Evolutionary conservation across 2,888 invertebrate genomes (phyloP).

Genomic region (Tenthredo livida): DNA sequence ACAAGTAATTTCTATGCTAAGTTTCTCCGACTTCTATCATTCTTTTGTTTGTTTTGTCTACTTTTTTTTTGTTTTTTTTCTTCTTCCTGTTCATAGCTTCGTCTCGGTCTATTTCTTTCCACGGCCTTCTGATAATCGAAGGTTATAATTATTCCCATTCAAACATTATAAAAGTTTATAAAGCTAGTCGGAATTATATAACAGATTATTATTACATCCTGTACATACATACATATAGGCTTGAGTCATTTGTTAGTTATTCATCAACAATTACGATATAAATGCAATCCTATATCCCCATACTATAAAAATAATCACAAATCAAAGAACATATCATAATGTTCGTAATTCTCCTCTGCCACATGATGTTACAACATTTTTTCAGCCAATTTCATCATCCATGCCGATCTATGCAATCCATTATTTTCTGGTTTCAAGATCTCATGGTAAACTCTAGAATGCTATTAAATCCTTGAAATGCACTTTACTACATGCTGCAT

Average conservation of each 20-base stretch:
- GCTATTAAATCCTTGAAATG: not conserved
- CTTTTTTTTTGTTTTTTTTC: too few relatives aligned
- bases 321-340: not conserved
- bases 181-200: not conserved
- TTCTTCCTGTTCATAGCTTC: too few relatives aligned
- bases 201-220: not conserved
- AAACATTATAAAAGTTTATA: not conserved
- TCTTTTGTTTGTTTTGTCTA: not conserved
- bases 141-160: not conserved
- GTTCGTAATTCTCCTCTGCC: not conserved
- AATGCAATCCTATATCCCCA: not conserved
- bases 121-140: slow-evolving; percentile 16
- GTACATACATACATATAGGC: not conserved
- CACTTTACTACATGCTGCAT: not conserved
- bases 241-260: not conserved
- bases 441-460: not conserved
- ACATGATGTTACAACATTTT: not conserved
- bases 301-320: not conserved
- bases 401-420: not conserved
- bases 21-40: not conserved
- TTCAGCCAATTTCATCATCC: not conserved
- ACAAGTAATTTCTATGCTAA: not conserved
- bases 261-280: not conserved
- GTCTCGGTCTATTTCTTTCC: slow-evolving; percentile 10
- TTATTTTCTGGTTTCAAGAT: not conserved